Conservation (phyloP, 1,140 invertebrate species). For the Intoshia linei region DNA sequence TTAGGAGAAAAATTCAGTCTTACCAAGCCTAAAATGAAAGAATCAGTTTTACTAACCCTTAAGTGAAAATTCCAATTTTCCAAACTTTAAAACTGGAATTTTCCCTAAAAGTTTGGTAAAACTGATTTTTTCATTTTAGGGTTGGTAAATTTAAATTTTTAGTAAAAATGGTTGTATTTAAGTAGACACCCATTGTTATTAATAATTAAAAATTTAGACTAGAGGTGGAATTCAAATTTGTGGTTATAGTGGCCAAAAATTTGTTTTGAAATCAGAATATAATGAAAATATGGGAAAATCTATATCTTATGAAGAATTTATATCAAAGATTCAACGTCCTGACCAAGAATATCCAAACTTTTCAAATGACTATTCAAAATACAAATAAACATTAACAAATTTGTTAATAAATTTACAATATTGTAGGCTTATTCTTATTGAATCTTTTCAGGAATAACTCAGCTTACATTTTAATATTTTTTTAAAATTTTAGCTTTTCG, state of each 20-base stretch:
- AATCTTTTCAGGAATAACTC: too few relatives aligned
- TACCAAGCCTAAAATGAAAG: too few relatives aligned
- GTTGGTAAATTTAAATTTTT: neutral
- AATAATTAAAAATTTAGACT: constrained; percentile 34
- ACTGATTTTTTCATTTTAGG: neutral
- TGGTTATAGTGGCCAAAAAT: constrained; percentile 50
- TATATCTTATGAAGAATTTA: constrained; percentile 17
- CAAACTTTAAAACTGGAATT: neutral
- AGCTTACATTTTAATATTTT: too few relatives aligned
- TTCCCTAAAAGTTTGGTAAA: neutral
- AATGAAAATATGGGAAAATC: constrained; percentile 11
- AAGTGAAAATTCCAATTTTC: neutral
- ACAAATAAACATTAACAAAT: too few relatives aligned
- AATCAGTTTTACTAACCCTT: neutral
- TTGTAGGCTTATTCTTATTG: too few relatives aligned
- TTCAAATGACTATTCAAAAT: too few relatives aligned
- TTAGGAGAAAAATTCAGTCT: too few relatives aligned
- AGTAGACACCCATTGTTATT: neutral
- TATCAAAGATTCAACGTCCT: too few relatives aligned
- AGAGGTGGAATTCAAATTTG: constrained; percentile 62
- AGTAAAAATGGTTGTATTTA: neutral
- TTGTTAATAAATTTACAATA: too few relatives aligned
- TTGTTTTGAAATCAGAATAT: constrained; percentile 16
- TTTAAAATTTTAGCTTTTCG: too few relatives aligned
- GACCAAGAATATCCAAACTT: too few relatives aligned